Evolutionary conservation across 30 jellyfish, hydroid and myxozoan genomes (phyloP).

Genomic region (Aurelia coerulea): DNA sequence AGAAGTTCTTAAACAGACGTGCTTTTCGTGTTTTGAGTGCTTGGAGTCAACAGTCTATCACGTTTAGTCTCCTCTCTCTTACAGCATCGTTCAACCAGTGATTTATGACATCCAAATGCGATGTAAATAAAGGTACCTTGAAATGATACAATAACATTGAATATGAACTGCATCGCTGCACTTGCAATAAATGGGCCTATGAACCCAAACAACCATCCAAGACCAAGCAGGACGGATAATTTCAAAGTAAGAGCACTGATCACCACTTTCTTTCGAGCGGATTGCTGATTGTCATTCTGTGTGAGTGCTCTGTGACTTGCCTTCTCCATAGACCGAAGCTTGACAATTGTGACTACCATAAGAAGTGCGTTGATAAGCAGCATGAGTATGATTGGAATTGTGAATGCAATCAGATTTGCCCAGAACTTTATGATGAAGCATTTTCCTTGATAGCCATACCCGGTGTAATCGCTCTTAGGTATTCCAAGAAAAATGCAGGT

Average conservation of each 20-base stretch:
- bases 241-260: conserved; percentile 4
- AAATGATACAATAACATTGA: neutral
- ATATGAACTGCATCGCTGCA: conserved; percentile 7
- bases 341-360: conserved; percentile 4
- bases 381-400: neutral
- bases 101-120: conserved; percentile 27
- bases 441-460: conserved; percentile 5
- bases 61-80: no score
- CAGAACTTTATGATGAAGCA: conserved; percentile 27
- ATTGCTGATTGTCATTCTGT: neutral
- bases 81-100: neutral
- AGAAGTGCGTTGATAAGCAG: neutral
- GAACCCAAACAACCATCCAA: conserved; percentile 43
- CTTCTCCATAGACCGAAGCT: neutral
- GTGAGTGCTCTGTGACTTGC: neutral
- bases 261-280: conserved; percentile 15
- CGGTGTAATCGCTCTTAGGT: neutral
- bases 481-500: neutral
- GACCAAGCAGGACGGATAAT: conserved; percentile 17
- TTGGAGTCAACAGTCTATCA: no score
- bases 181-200: neutral
- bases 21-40: no score
- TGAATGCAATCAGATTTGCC: conserved; percentile 28
- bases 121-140: conserved; percentile 27
- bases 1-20: no score